phyloP scores from a whole-genome alignment of 2,797 vertebrate genomes.

The Artibeus lituratus region DNA sequence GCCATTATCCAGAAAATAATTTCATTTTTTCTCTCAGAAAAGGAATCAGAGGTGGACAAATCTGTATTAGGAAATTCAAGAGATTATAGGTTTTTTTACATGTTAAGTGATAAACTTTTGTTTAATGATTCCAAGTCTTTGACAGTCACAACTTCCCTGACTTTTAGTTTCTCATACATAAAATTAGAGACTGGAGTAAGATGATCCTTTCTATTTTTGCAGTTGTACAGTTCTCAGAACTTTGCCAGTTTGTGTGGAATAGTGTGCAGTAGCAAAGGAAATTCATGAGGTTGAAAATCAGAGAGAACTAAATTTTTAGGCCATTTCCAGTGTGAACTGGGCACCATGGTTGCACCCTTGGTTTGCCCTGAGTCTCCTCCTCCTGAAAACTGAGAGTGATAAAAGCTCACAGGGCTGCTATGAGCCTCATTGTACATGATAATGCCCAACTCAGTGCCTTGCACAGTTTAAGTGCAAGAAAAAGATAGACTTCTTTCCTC shows the following conservation, averaged over 20 bases:
- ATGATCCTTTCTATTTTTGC: not conserved
- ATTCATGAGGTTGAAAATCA: not conserved
- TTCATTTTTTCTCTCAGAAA: not conserved
- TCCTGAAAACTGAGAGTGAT: not conserved
- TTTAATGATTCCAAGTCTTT: not conserved
- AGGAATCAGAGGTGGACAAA: not conserved
- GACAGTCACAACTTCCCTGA: not conserved
- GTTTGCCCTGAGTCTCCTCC: not conserved
- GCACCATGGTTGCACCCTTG: not conserved
- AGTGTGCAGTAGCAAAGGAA: slow-evolving; percentile 2
- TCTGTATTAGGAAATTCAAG: not conserved
- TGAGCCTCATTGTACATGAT: not conserved
- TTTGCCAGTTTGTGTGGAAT: slow-evolving; percentile 24
- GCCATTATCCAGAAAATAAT: not conserved
- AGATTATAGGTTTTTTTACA: not conserved
- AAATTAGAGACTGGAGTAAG: not conserved
- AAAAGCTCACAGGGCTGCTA: not conserved
- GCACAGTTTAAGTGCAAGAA: not conserved
- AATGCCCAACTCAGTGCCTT: not conserved
- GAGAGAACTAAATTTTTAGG: not conserved
- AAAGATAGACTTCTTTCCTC: slow-evolving; percentile 29
- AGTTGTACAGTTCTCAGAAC: not conserved
- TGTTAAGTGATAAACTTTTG: not conserved
- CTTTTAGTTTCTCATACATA: not conserved
- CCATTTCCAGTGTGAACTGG: not conserved